phyloP scores from a whole-genome alignment of 2,797 vertebrate genomes.

The Leucoraja ocellata region DNA sequence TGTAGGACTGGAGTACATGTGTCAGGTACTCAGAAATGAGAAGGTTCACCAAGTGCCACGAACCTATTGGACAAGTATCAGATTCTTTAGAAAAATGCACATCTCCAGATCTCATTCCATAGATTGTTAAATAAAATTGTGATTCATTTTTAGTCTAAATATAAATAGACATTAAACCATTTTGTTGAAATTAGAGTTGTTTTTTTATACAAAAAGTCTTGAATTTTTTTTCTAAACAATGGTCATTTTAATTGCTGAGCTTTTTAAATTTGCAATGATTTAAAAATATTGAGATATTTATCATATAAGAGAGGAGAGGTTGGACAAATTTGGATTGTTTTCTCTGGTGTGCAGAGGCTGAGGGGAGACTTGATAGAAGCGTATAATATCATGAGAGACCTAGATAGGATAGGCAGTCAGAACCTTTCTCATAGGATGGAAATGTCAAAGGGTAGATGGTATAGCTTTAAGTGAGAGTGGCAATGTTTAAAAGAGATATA shows the following conservation, averaged over 20 bases:
- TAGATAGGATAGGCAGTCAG: no score
- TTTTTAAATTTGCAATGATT: background rate
- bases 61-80: constrained; percentile 46
- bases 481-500: no score
- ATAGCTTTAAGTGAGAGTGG: no score
- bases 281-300: background rate
- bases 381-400: no score
- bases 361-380: no score
- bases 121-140: background rate
- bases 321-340: no score
- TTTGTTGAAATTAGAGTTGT: background rate
- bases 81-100: background rate
- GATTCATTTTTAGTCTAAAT: background rate
- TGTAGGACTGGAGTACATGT: constrained; percentile 52
- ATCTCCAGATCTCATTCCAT: background rate
- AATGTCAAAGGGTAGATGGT: no score
- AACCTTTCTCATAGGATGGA: no score
- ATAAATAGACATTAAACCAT: background rate
- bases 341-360: no score
- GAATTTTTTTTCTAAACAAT: background rate
- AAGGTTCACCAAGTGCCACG: constrained; percentile 58
- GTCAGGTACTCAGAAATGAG: constrained; percentile 56
- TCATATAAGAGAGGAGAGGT: no score
- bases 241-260: background rate
- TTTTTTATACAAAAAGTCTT: background rate